These are phyloP conservation scores for Cosmorhoe ocellata DNA, from an alignment of 2,888 invertebrate species.

Conservation along the genomic window DNA sequence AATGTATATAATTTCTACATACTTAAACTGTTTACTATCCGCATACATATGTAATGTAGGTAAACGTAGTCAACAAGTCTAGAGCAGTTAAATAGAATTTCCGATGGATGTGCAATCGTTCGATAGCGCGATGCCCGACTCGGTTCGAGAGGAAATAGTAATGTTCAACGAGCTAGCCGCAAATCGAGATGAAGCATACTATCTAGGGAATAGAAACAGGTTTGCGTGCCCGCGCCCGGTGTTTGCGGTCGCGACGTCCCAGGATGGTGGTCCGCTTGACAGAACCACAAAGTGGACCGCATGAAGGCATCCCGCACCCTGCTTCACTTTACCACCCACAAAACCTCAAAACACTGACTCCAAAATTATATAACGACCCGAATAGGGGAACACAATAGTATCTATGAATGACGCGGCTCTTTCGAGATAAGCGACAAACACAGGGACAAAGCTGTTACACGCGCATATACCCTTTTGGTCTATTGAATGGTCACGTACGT, in stretches of 20 bases:
- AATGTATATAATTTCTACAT: neutral
- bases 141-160: conserved; percentile 25
- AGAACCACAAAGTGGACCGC: conserved; percentile 68
- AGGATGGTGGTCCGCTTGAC: conserved; percentile 59
- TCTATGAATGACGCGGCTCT: conserved; percentile 57
- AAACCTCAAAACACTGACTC: conserved; percentile 53
- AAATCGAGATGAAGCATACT: conserved; percentile 34
- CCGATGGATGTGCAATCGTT: conserved; percentile 17
- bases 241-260: conserved; percentile 69
- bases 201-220: conserved; percentile 55
- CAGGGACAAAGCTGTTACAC: conserved; percentile 47
- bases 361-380: conserved; percentile 56
- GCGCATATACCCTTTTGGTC: conserved; percentile 40
- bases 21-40: neutral
- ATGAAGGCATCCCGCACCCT: conserved; percentile 33
- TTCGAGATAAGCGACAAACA: conserved; percentile 56
- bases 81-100: conserved; percentile 6
- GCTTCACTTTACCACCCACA: conserved; percentile 41
- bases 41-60: neutral
- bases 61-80: neutral
- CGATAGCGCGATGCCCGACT: conserved; percentile 18
- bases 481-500: conserved; percentile 69
- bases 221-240: conserved; percentile 56
- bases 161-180: conserved; percentile 31
- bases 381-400: conserved; percentile 59